Conservation (phyloP, 2,888 invertebrate species). For the Tuta absoluta region DNA sequence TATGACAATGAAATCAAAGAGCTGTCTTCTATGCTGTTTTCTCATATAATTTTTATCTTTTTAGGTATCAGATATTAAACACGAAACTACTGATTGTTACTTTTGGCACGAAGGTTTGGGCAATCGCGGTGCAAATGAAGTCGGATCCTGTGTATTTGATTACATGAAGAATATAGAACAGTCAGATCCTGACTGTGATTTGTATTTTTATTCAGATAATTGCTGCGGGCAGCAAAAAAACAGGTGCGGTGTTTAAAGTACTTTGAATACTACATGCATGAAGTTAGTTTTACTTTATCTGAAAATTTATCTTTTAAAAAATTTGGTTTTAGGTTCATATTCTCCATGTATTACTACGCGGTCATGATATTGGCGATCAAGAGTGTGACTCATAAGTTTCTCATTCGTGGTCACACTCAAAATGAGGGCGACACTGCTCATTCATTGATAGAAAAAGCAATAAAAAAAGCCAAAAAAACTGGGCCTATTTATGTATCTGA, state of each 20-base stretch:
- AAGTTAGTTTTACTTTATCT: too few species aligned
- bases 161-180: conserved; percentile 15
- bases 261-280: too few species aligned
- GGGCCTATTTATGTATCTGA: conserved; percentile 38
- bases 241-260: too few species aligned
- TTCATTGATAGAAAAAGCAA: too few species aligned
- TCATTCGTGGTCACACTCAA: conserved; percentile 35
- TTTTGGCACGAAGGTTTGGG: too few species aligned
- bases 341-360: conserved; percentile 32
- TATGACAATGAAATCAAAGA: too few species aligned
- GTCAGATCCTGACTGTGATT: conserved; percentile 29
- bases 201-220: conserved; percentile 32
- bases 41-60: too few species aligned
- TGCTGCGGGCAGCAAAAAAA: conserved; percentile 33
- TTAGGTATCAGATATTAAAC: too few species aligned
- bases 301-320: not conserved
- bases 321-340: conserved; percentile 27
- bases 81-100: too few species aligned
- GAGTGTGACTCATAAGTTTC: conserved; percentile 37
- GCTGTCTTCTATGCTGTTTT: too few species aligned
- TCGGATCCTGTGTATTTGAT: conserved; percentile 26
- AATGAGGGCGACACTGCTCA: too few species aligned
- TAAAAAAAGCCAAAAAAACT: conserved; percentile 37
- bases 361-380: conserved; percentile 26
- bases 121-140: conserved; percentile 28